phyloP scores from a whole-genome alignment of 2,888 invertebrate genomes.

The Apamea epomidion region DNA sequence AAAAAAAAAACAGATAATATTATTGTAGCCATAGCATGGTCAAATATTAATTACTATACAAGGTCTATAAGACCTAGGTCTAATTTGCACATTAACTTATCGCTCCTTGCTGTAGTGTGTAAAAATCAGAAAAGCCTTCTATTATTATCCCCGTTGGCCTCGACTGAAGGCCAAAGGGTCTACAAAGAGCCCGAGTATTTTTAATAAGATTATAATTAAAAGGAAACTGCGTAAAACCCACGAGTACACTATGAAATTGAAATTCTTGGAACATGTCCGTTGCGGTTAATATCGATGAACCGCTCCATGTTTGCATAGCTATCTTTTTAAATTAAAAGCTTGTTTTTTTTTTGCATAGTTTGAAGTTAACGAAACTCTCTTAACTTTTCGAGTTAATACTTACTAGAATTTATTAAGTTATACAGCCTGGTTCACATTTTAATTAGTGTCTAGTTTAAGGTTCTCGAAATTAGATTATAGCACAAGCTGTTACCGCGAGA shows the following conservation, averaged over 20 bases:
- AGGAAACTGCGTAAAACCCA: conserved; percentile 33
- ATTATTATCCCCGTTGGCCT: conserved; percentile 47
- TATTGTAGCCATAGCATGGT: background rate
- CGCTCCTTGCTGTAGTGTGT: background rate
- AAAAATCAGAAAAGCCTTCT: conserved; percentile 32
- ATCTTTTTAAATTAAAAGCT: background rate
- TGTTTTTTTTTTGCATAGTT: background rate
- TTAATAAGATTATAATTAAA: conserved; percentile 63
- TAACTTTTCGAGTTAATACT: background rate
- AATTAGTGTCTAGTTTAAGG: background rate
- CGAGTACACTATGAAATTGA: conserved; percentile 46
- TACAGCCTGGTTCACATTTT: background rate
- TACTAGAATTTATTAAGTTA: background rate
- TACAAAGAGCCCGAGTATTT: conserved; percentile 59
- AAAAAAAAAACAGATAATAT: background rate
- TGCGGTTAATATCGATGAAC: conserved; percentile 22
- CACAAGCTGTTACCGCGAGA: too few relatives aligned
- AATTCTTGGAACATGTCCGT: conserved; percentile 43
- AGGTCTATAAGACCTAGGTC: conserved; percentile 1
- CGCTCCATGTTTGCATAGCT: background rate
- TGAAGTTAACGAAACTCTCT: background rate
- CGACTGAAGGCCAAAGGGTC: conserved; percentile 46
- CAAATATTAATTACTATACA: background rate
- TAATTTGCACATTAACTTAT: conserved; percentile 29
- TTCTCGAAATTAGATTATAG: conserved; percentile 1